Percentiles rank a stretch among this genome's conserved stretches.
Conservation (phyloP, 2,888 invertebrate genomes). For the Smittia aterrima region DNA sequence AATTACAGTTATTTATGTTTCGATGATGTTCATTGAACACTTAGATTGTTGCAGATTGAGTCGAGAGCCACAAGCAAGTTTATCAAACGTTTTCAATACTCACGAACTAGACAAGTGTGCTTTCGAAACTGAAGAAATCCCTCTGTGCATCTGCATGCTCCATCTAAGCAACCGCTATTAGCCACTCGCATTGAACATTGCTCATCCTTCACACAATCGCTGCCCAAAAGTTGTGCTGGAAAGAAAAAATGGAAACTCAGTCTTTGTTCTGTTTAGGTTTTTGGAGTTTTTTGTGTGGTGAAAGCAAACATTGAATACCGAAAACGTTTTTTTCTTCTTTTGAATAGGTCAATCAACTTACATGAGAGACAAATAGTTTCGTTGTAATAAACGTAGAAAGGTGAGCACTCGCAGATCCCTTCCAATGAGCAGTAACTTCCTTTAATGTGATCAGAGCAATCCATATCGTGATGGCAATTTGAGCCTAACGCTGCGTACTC, state of each 20-base stretch:
- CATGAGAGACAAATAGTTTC: conserved; percentile 78
- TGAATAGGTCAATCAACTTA: conserved; percentile 56
- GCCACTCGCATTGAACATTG: conserved; percentile 87
- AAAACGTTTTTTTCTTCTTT: conserved; percentile 15
- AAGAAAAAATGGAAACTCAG: conserved; percentile 29
- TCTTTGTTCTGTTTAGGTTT: neutral
- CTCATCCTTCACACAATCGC: conserved; percentile 76
- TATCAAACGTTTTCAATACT: conserved; percentile 56
- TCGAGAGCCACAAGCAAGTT: too few species aligned
- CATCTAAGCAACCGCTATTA: conserved; percentile 80
- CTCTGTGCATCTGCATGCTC: conserved; percentile 78
- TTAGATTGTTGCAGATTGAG: too few species aligned
- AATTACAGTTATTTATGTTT: too few species aligned
- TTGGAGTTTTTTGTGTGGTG: neutral
- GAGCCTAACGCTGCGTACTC: conserved; percentile 48
- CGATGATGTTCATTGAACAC: too few species aligned
- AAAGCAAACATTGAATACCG: conserved; percentile 15
- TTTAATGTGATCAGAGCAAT: conserved; percentile 54
- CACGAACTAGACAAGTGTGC: conserved; percentile 87
- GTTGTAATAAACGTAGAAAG: conserved; percentile 78
- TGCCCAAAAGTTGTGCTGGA: conserved; percentile 79
- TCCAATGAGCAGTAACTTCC: conserved; percentile 53
- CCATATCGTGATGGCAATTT: conserved; percentile 55
- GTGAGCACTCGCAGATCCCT: conserved; percentile 77
- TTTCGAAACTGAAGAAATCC: conserved; percentile 84